These are phyloP conservation scores for Parascotia fuliginaria DNA, from an alignment of 2,888 invertebrate genomes.

Conservation along the genomic window DNA sequence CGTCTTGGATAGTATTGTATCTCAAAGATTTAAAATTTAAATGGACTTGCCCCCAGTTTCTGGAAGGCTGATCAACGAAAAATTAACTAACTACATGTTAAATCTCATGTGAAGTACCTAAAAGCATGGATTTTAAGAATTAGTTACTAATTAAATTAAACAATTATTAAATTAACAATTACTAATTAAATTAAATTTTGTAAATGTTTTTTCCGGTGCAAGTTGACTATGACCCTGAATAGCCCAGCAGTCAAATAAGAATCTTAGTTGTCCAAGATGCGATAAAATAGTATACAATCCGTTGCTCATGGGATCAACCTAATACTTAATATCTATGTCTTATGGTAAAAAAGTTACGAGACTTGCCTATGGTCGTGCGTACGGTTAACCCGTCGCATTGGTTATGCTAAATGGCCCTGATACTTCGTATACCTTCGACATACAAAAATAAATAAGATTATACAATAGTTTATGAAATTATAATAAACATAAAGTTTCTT, in stretches of 20 bases:
- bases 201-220: too few relatives aligned
- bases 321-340: constrained; percentile 78
- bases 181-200: too few relatives aligned
- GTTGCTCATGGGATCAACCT: constrained; percentile 22
- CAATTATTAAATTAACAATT: too few relatives aligned
- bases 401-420: constrained; percentile 65
- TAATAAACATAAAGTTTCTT: constrained; percentile 44
- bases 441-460: constrained; percentile 76
- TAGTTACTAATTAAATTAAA: too few relatives aligned
- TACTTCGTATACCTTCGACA: constrained; percentile 71
- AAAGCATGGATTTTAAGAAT: too few relatives aligned
- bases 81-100: too few relatives aligned
- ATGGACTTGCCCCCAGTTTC: too few relatives aligned
- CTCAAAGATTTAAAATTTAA: neutral
- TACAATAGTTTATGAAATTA: constrained; percentile 43
- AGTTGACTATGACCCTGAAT: too few relatives aligned
- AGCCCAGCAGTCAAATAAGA: too few relatives aligned
- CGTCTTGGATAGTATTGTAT: constrained; percentile 2
- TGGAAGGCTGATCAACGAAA: too few relatives aligned
- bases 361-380: constrained; percentile 73
- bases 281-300: constrained; percentile 12
- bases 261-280: too few relatives aligned
- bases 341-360: constrained; percentile 77
- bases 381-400: constrained; percentile 45
- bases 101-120: too few relatives aligned